These are phyloP conservation scores for Naso thynnoides DNA, from an alignment of 2,797 vertebrate species.

Conservation along the genomic window DNA sequence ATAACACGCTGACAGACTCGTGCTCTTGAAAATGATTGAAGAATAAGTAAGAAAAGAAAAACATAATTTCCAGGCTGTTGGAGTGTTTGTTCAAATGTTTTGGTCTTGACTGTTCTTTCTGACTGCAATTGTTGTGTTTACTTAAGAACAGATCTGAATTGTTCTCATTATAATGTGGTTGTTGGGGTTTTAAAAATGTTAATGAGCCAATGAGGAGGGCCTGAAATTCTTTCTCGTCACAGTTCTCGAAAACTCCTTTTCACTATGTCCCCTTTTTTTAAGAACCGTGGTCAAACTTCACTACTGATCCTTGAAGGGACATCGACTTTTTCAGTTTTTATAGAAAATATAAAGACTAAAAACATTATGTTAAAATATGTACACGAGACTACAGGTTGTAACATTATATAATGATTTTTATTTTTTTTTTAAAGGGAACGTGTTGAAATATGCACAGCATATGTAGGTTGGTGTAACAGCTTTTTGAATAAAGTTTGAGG, in stretches of 20 bases:
- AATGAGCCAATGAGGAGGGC: no score
- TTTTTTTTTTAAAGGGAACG: no score
- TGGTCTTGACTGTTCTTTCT: neutral
- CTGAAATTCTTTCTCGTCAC: neutral
- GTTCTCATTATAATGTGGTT: neutral
- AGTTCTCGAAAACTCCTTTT: neutral
- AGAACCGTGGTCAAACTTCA: no score
- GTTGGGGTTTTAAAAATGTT: neutral
- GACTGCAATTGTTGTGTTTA: neutral
- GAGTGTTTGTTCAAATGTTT: neutral
- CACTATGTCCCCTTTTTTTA: neutral
- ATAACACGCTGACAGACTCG: conserved; percentile 35
- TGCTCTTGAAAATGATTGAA: neutral
- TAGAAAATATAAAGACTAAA: no score
- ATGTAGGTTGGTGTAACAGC: no score
- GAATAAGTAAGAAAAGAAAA: neutral
- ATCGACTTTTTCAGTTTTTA: no score
- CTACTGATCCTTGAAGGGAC: no score
- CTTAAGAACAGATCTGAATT: neutral
- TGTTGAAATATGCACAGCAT: no score
- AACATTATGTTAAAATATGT: no score
- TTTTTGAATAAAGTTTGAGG: no score
- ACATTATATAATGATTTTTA: no score
- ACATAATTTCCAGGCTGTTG: neutral
- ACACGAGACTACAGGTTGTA: no score